Conservation (phyloP, 2,888 invertebrate species). For the Trachelus troglodyta region DNA sequence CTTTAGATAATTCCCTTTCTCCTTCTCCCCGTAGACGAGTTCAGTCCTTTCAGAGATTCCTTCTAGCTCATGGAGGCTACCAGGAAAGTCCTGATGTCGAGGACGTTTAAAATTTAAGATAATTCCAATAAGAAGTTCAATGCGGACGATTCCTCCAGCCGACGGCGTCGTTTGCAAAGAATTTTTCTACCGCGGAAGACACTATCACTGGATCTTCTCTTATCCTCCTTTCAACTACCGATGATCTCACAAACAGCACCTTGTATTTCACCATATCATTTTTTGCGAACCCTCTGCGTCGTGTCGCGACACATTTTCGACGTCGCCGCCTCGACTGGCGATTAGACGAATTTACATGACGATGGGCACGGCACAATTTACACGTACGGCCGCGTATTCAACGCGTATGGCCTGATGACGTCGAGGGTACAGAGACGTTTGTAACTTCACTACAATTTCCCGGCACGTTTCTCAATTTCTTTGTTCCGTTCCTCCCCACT, state of each 20-base stretch:
- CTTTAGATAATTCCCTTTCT: not conserved
- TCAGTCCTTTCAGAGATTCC: no score
- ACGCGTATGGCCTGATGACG: conserved; percentile 12
- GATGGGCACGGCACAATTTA: not conserved
- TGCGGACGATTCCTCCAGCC: not conserved
- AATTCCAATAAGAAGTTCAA: not conserved
- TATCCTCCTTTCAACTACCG: not conserved
- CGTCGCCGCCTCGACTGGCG: not conserved
- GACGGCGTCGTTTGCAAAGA: not conserved
- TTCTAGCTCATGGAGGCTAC: not conserved
- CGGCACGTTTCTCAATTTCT: not conserved
- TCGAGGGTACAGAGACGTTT: not conserved
- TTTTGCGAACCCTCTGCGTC: conserved; percentile 48
- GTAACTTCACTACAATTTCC: not conserved
- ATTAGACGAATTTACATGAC: not conserved
- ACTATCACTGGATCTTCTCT: not conserved
- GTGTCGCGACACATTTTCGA: conserved; percentile 38
- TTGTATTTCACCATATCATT: conserved; percentile 23
- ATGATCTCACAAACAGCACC: not conserved
- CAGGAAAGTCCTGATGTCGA: not conserved
- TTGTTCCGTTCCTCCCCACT: not conserved
- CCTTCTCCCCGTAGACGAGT: not conserved
- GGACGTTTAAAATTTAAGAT: not conserved
- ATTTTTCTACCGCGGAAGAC: not conserved
- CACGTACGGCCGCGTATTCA: conserved; percentile 8